Evolutionary conservation across 2,797 vertebrate genomes (phyloP).

Genomic region (Anableps anableps): DNA sequence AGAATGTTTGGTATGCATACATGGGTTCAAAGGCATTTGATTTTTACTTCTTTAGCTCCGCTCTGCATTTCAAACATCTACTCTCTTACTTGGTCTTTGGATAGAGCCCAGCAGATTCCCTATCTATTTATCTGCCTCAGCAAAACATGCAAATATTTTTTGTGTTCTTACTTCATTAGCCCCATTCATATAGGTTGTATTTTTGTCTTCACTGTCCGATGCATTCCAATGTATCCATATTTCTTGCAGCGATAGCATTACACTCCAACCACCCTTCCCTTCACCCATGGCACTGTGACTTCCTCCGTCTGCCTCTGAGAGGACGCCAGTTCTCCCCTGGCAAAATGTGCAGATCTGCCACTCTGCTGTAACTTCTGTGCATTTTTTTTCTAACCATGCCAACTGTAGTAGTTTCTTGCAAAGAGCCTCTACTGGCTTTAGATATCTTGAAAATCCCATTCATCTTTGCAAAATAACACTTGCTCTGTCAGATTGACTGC

Average conservation of each 20-base stretch:
- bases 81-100: neutral
- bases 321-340: constrained; percentile 62
- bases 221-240: constrained; percentile 5
- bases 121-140: neutral
- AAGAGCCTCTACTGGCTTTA: neutral
- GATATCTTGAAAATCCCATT: neutral
- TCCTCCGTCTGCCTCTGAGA: constrained; percentile 57
- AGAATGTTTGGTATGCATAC: neutral
- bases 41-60: neutral
- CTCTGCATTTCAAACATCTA: neutral
- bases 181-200: neutral
- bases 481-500: neutral
- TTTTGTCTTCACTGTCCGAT: constrained; percentile 8
- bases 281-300: constrained; percentile 34
- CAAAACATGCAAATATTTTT: neutral
- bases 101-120: neutral
- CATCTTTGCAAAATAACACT: neutral
- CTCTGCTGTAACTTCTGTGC: constrained; percentile 44
- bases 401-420: constrained; percentile 16
- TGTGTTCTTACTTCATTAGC: no score
- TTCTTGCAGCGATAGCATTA: constrained; percentile 8
- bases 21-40: neutral
- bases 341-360: constrained; percentile 29
- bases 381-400: constrained; percentile 15
- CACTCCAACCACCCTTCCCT: constrained; percentile 14